phyloP scores from a whole-genome alignment of 1,140 invertebrate genomes.

The Eupristina koningsbergeri region DNA sequence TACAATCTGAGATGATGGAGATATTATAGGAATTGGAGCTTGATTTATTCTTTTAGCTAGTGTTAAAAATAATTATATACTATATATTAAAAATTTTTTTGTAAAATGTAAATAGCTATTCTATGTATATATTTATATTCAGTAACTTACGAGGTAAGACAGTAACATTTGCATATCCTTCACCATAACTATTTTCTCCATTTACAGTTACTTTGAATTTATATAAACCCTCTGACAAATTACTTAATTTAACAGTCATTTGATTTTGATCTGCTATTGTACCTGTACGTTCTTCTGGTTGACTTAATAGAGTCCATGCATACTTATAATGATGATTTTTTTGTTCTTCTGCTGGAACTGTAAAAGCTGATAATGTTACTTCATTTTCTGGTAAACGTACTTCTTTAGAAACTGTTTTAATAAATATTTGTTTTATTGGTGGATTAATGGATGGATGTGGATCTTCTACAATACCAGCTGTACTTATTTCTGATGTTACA shows the following conservation, averaged over 20 bases:
- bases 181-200: constrained; percentile 82
- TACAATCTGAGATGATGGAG: constrained; percentile 86
- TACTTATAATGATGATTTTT: constrained; percentile 86
- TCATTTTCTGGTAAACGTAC: constrained; percentile 72
- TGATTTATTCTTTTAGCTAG: constrained; percentile 88
- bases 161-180: constrained; percentile 92
- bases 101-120: no score
- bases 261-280: constrained; percentile 91
- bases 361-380: constrained; percentile 84
- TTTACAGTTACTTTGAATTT: constrained; percentile 90
- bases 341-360: constrained; percentile 81
- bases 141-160: constrained; percentile 82
- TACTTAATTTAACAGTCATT: constrained; percentile 82
- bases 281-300: constrained; percentile 84
- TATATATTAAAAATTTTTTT: neutral
- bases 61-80: constrained; percentile 52
- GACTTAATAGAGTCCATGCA: constrained; percentile 88
- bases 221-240: constrained; percentile 89
- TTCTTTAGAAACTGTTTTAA: constrained; percentile 84
- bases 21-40: constrained; percentile 89
- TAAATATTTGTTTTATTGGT: constrained; percentile 79
- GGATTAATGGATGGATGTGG: constrained; percentile 65
- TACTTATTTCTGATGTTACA: constrained; percentile 63
- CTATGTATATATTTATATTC: constrained; percentile 5
- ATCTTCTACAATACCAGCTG: constrained; percentile 61